These are phyloP conservation scores for Pteronotus mesoamericanus DNA, from an alignment of 2,797 vertebrate species.

Conservation along the genomic window DNA sequence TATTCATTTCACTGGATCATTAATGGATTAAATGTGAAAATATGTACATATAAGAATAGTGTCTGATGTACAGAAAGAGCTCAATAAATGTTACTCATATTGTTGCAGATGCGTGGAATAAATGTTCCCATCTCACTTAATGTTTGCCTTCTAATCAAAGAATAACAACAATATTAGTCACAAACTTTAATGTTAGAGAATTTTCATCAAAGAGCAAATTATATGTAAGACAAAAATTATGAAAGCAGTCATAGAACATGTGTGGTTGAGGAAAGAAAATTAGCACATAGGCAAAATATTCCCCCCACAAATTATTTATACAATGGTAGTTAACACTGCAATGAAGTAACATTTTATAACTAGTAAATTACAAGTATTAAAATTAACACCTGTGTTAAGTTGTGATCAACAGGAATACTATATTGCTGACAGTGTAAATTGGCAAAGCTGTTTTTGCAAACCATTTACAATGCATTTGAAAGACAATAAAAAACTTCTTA, in stretches of 20 bases:
- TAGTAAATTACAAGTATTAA: constrained; percentile 12
- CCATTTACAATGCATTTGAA: neutral
- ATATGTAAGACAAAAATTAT: constrained; percentile 3
- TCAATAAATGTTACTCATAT: neutral
- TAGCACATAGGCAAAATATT: constrained; percentile 23
- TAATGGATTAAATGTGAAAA: constrained; percentile 1
- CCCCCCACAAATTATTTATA: neutral
- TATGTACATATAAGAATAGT: neutral
- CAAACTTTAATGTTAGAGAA: constrained; percentile 42
- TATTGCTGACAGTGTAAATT: neutral
- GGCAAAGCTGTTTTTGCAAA: neutral
- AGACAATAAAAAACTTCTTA: neutral
- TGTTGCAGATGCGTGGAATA: neutral
- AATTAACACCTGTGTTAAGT: neutral
- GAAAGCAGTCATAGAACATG: constrained; percentile 28
- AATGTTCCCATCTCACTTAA: neutral
- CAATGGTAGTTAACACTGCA: constrained; percentile 28
- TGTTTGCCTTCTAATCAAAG: constrained; percentile 18
- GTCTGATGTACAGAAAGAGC: neutral
- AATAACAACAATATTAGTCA: neutral
- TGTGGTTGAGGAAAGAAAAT: constrained; percentile 26
- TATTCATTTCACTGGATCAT: neutral
- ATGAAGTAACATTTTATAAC: neutral
- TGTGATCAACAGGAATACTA: neutral
- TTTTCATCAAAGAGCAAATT: constrained; percentile 27